Evolutionary conservation across 1,140 invertebrate genomes (phyloP).

Genomic region (Artemia franciscana): DNA sequence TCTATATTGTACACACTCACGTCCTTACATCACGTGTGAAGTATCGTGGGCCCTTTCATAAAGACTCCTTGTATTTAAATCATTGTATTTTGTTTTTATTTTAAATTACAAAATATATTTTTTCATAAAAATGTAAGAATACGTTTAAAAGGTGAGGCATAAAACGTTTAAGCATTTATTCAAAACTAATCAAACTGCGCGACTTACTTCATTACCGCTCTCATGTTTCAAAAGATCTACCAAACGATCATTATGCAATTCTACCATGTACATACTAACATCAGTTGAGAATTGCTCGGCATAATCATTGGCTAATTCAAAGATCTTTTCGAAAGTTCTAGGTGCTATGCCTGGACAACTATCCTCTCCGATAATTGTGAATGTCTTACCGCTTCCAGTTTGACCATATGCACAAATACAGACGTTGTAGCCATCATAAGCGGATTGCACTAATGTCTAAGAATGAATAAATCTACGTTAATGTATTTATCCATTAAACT

Average conservation of each 20-base stretch:
- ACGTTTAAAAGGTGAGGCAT: no score
- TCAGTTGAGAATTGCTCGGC: constrained; percentile 11
- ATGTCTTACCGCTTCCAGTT: constrained; percentile 43
- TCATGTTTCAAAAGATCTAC: constrained; percentile 14
- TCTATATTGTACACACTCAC: no score
- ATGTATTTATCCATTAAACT: no score
- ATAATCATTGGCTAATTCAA: constrained; percentile 12
- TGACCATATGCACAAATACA: constrained; percentile 92
- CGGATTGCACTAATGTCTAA: constrained; percentile 32
- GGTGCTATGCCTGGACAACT: constrained; percentile 15
- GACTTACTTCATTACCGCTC: neutral
- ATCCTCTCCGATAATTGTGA: constrained; percentile 17
- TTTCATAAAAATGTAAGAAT: no score
- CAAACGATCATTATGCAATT: constrained; percentile 17
- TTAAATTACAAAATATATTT: no score
- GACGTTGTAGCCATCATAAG: constrained; percentile 79
- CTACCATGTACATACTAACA: constrained; percentile 16
- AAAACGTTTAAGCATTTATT: neutral
- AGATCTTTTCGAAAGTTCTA: constrained; percentile 15
- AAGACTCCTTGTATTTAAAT: no score
- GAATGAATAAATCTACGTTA: no score
- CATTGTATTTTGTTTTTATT: no score
- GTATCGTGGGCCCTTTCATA: no score
- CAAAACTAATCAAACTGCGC: neutral
- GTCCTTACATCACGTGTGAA: no score